Percentiles rank a stretch among this genome's conserved stretches.
These are phyloP conservation scores for Arrhamphus sclerolepis DNA, from an alignment of 2,797 vertebrate species.

Conservation along the genomic window DNA sequence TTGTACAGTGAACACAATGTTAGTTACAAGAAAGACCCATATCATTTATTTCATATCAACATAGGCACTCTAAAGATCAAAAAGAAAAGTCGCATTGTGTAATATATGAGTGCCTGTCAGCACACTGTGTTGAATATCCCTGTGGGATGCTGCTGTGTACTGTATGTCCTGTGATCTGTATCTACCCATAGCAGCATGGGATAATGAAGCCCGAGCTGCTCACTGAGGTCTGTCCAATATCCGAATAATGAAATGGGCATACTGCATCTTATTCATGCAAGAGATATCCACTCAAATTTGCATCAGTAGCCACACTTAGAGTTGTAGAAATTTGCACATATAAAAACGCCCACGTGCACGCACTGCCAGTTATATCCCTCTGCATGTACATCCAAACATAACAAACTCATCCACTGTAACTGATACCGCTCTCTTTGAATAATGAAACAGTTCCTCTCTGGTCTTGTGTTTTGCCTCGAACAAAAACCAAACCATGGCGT, in stretches of 20 bases:
- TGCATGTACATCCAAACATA: constrained; percentile 18
- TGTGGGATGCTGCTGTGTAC: constrained; percentile 5
- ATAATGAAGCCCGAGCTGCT: constrained; percentile 70
- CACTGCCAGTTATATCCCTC: constrained; percentile 15
- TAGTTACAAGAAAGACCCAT: background rate
- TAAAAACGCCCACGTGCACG: constrained; percentile 40
- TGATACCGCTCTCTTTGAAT: constrained; percentile 21
- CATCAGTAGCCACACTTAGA: constrained; percentile 8
- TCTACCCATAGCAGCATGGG: constrained; percentile 48
- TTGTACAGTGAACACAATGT: background rate
- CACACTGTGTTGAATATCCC: constrained; percentile 29
- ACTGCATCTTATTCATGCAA: constrained; percentile 29
- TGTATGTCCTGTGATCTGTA: constrained; percentile 56
- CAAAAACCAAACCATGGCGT: background rate
- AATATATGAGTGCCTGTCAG: constrained; percentile 22
- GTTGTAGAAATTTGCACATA: constrained; percentile 23
- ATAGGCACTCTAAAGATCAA: constrained; percentile 11
- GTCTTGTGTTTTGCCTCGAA: constrained; percentile 12
- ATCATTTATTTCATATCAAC: constrained; percentile 18
- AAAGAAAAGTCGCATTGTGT: constrained; percentile 23
- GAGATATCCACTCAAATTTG: constrained; percentile 14
- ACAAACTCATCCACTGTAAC: constrained; percentile 39
- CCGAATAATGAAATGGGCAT: constrained; percentile 68
- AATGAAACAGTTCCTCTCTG: constrained; percentile 23
- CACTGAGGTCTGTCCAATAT: constrained; percentile 68